Evolutionary conservation across 1,140 invertebrate species (phyloP).

Genomic region (Drosophila watanabei): DNA sequence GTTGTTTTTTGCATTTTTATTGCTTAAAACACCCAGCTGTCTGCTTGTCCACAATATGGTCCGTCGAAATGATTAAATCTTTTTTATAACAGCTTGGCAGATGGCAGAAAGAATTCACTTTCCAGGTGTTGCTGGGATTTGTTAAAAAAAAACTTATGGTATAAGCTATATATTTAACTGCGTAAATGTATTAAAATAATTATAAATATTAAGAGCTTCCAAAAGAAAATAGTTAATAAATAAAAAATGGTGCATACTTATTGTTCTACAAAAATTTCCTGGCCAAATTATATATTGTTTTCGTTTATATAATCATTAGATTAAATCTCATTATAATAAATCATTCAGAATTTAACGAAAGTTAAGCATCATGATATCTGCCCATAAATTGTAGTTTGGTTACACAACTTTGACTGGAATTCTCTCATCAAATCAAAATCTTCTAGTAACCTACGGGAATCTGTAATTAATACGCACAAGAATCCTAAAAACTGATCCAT

Average conservation of each 20-base stretch:
- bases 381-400: background rate
- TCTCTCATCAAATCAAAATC: background rate
- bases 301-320: background rate
- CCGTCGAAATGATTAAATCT: background rate
- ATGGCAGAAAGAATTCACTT: slow-evolving; percentile 3
- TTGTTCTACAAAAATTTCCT: background rate
- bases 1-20: slow-evolving; percentile 27
- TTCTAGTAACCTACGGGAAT: no score
- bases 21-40: background rate
- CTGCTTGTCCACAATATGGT: background rate
- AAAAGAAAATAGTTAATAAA: no score
- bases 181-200: background rate
- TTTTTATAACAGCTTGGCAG: slow-evolving; percentile 5
- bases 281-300: background rate
- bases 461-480: slow-evolving; percentile 7
- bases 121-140: background rate
- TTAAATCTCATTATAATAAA: background rate
- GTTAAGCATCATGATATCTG: background rate
- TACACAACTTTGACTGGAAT: background rate
- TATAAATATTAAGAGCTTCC: no score
- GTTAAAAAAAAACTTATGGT: background rate
- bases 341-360: background rate
- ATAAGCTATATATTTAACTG: no score
- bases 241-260: no score
- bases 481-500: slow-evolving; percentile 16